Evolutionary conservation across 1,140 invertebrate species (phyloP).

Genomic region (Cydia pomonella): DNA sequence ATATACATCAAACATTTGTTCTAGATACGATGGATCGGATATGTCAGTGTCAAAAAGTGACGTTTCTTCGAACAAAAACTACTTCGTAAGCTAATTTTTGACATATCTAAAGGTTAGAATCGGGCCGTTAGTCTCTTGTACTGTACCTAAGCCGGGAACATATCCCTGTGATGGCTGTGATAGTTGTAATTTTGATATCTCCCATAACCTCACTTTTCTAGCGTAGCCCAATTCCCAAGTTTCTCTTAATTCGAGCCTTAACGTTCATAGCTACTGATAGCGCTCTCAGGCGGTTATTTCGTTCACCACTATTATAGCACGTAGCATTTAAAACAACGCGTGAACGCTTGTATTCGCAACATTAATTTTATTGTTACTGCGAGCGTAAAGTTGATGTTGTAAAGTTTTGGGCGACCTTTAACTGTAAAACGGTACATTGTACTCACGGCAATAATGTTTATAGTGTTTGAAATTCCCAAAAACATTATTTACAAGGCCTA

Average conservation of each 20-base stretch:
- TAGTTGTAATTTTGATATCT: not conserved
- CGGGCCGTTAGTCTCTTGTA: too few species aligned
- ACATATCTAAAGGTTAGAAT: too few species aligned
- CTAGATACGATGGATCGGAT: too few species aligned
- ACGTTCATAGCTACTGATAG: conserved; percentile 23
- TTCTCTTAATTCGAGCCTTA: not conserved
- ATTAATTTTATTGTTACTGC: conserved; percentile 32
- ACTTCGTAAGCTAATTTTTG: too few species aligned
- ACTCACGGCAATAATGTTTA: conserved; percentile 1
- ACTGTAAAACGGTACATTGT: conserved; percentile 12
- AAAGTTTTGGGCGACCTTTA: conserved; percentile 22
- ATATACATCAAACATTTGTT: too few species aligned
- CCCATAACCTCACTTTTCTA: not conserved
- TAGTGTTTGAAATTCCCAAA: not conserved
- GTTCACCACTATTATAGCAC: conserved; percentile 15
- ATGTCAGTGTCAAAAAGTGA: too few species aligned
- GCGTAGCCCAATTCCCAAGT: not conserved
- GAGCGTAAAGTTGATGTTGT: conserved; percentile 9
- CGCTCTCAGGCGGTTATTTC: conserved; percentile 15
- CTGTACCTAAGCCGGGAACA: too few species aligned
- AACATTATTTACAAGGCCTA: not conserved
- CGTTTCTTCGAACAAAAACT: too few species aligned
- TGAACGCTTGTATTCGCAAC: conserved; percentile 22
- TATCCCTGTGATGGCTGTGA: not conserved
- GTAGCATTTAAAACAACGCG: conserved; percentile 30